phyloP scores from a whole-genome alignment of 2,113 vertebrate species.

The Leucosticte australis region DNA sequence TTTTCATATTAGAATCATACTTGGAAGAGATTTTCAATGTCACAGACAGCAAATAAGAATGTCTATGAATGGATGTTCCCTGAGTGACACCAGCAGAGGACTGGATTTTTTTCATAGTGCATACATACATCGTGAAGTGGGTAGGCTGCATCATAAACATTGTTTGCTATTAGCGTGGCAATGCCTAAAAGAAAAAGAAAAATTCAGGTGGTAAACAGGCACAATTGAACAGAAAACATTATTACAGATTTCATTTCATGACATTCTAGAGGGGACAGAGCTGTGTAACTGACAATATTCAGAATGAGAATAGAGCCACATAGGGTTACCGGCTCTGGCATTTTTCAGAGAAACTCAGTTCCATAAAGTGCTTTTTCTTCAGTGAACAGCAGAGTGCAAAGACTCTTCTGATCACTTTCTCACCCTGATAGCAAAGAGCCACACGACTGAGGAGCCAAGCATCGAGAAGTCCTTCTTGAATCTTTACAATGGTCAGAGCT shows the following conservation, averaged over 20 bases:
- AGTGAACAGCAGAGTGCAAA: background rate
- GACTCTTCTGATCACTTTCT: background rate
- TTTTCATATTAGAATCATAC: background rate
- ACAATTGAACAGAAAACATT: background rate
- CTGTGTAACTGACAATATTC: background rate
- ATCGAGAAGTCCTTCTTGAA: background rate
- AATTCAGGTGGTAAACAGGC: background rate
- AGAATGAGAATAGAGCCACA: background rate
- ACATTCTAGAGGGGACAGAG: background rate
- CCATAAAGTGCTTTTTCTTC: background rate
- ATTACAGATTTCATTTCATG: background rate
- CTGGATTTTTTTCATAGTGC: background rate
- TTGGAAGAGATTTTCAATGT: background rate
- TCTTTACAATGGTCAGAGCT: background rate
- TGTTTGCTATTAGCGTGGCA: slow-evolving; percentile 88
- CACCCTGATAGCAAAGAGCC: background rate
- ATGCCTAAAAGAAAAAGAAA: slow-evolving; percentile 79
- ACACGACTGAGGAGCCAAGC: background rate
- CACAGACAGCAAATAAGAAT: background rate
- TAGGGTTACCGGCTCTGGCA: background rate
- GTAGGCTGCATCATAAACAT: slow-evolving; percentile 91
- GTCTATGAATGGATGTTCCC: background rate
- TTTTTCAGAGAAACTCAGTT: background rate
- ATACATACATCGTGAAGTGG: slow-evolving; percentile 94
- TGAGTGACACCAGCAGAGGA: background rate